phyloP scores from a whole-genome alignment of 2,113 vertebrate genomes.

The Pipa parva region DNA sequence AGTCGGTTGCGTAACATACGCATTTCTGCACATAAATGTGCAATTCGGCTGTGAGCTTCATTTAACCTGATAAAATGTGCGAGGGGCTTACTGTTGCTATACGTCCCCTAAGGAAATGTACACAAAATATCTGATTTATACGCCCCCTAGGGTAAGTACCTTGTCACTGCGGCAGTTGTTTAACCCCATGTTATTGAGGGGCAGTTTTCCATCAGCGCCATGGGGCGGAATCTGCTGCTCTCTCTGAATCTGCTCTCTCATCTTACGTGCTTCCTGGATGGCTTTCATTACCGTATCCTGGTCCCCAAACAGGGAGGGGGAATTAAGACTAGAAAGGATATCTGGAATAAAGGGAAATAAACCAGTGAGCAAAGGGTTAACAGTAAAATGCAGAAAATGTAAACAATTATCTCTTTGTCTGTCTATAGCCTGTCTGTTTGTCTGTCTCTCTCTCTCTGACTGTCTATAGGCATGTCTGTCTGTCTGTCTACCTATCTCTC shows the following conservation, averaged over 20 bases:
- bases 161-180: slow-evolving; percentile 95
- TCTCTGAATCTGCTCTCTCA: slow-evolving; percentile 95
- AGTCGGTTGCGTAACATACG: too few relatives aligned
- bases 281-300: slow-evolving; percentile 99
- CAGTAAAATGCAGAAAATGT: too few relatives aligned
- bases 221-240: slow-evolving; percentile 86
- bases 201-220: slow-evolving; percentile 85
- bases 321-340: slow-evolving; percentile 98
- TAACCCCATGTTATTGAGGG: slow-evolving; percentile 82
- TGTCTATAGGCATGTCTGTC: background rate
- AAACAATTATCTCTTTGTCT: too few relatives aligned
- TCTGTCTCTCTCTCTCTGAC: too few relatives aligned
- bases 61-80: too few relatives aligned
- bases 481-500: background rate
- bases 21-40: too few relatives aligned
- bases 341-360: slow-evolving; percentile 69
- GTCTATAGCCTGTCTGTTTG: too few relatives aligned
- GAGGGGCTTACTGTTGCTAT: too few relatives aligned
- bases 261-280: slow-evolving; percentile 97
- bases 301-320: slow-evolving; percentile 93
- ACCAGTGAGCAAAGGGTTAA: too few relatives aligned
- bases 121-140: too few relatives aligned
- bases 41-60: too few relatives aligned
- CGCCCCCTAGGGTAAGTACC: slow-evolving; percentile 63
- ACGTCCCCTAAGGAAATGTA: too few relatives aligned